Conservation (phyloP, 35 echinoderm and acorn worm genomes). For the Chiridota heheva region DNA sequence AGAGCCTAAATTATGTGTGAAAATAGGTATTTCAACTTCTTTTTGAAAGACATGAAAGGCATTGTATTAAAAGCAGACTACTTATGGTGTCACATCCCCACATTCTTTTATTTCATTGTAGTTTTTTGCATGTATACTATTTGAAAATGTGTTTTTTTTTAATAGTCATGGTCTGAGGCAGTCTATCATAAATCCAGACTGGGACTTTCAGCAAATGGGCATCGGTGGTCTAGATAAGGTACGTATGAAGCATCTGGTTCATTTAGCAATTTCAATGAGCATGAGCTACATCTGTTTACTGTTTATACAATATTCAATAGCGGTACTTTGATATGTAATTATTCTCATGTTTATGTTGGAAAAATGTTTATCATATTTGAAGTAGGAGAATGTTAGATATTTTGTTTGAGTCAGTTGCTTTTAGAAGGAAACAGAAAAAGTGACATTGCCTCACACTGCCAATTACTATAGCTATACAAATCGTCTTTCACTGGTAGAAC, state of each 20-base stretch:
- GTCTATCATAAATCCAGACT: conserved; percentile 98
- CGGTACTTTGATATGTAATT: neutral
- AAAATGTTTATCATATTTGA: too few relatives aligned
- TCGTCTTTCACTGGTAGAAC: too few relatives aligned
- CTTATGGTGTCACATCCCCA: neutral
- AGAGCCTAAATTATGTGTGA: neutral
- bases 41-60: neutral
- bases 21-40: neutral
- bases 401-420: neutral
- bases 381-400: too few relatives aligned
- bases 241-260: neutral
- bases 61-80: neutral
- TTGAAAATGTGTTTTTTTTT: neutral
- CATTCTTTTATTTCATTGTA: too few relatives aligned
- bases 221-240: conserved; percentile 99
- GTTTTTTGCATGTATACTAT: neutral
- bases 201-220: conserved; percentile 97
- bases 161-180: conserved; percentile 73
- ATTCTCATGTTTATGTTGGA: too few relatives aligned
- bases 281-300: neutral
- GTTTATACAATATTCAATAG: neutral
- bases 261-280: neutral
- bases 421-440: neutral
- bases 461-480: too few relatives aligned
- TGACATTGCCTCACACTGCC: too few relatives aligned